Base-by-base conservation (phyloP, 2,888 invertebrate genomes). In the Anagyrus pseudococci region DNA sequence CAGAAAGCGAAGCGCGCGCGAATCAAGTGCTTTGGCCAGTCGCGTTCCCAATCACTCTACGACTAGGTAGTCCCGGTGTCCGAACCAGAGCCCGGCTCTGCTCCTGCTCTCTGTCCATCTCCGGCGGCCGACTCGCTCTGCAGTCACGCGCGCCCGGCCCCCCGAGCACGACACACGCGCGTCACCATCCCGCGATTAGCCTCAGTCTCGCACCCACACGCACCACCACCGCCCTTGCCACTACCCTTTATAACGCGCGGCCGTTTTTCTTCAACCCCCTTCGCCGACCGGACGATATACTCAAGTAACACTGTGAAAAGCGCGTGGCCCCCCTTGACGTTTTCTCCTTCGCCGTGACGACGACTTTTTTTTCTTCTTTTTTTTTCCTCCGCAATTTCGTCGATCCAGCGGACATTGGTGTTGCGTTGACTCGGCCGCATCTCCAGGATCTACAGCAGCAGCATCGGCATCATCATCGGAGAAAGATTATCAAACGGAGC, bases 31-130 rank as follows among this genome's bases (percentile, higher is more conserved):
- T 79, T 80, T 79, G 80, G 78, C 79, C 80, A 80, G 80, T 80
- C 79, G 79, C 79, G 79, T 78, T 80, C 79, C 80, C 80, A 80
- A 80, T 80, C 80, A 80, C 78, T 80, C 80, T 79, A 80, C 79
- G 80, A 80, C 80, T 80, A 80, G 80, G 80, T 80, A 79, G 79
- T 80, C 79, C 78, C 78, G 79, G 79, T 79, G 80, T 78, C 75
- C 75, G 69, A 71, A n/a, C n/a, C n/a, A n/a, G n/a, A 73, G 44
- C 19, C 44, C 20, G 44, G 44, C 44, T 19, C 19, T 44, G 62
- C 66, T 68, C 69, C 62, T 62, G 53, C 53, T 64, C 57, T 58
- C 62, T 54, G 54, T 62, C 62, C 59, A 60, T 58, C 64, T 62
- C 62, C 57, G 41, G 41, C 50, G 25, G 40, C 23, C 41, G n/a